A percentile compares a stretch with the other conserved stretches of the same genome.
These are phyloP conservation scores for Balanococcus diminutus DNA, from an alignment of 2,888 invertebrate genomes.

Conservation along the genomic window DNA sequence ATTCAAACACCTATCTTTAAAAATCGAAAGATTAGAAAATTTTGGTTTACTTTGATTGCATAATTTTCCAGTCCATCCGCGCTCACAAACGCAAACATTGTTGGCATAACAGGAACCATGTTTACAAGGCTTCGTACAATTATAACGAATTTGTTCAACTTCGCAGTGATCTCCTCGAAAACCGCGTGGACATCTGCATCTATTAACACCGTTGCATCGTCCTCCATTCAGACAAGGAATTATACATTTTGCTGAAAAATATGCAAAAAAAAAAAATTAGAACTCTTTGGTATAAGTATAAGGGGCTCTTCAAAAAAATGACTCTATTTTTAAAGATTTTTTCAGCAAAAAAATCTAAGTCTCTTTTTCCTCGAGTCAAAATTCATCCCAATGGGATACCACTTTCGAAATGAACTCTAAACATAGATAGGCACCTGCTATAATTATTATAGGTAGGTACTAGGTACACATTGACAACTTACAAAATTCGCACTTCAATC, in stretches of 20 bases:
- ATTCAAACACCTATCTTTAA: background rate
- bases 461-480: no score
- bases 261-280: no score
- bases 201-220: constrained; percentile 85
- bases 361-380: no score
- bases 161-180: constrained; percentile 90
- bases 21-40: background rate
- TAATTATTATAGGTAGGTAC: no score
- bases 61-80: constrained; percentile 81
- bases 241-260: constrained; percentile 78
- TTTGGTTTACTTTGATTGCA: constrained; percentile 75
- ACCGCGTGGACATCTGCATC: constrained; percentile 84
- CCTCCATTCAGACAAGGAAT: constrained; percentile 92
- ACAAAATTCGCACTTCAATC: constrained; percentile 89
- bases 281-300: no score
- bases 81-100: constrained; percentile 77
- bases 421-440: no score
- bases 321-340: no score
- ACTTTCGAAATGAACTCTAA: no score
- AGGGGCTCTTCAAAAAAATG: no score
- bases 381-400: no score
- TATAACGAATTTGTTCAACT: constrained; percentile 76
- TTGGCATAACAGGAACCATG: constrained; percentile 75
- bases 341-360: no score
- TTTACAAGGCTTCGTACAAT: constrained; percentile 75